Base-by-base conservation (phyloP, 2,888 invertebrate genomes). In the Tiliacea aurago region DNA sequence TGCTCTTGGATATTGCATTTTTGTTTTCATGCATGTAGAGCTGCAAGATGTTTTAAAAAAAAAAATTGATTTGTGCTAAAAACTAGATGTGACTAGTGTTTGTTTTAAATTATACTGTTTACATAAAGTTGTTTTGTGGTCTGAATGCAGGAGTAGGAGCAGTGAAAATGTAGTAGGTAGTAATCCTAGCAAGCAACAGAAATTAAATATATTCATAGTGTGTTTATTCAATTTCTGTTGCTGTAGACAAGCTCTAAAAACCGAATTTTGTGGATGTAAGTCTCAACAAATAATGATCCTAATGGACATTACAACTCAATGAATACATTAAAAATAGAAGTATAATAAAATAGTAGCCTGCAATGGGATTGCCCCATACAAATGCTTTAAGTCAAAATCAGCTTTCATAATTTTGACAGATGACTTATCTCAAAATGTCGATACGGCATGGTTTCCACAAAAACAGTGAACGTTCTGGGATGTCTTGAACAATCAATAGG, bases 1-100 rank as follows among this genome's bases (percentile, higher is more conserved):
- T 91, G 91, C 91, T 90, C 84, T 85, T 76, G 76, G 58, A 68
- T 43, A 70, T 71, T 43, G 68, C 70, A 76, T 85, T 83, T 78
- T 79, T 62, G 64, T 68, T 73, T 76, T 73, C 58, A 23, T 67
- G 65, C 62, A 61, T 53, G 33, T 70, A 53, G n/a, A 64, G 56
- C 55, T n/a, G 62, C 62, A 45, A 53, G 18, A 56, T 61, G 15
- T 62, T 68, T 78, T 67, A 2, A 13, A 55, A 51, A 53, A 20
- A n/a, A 45, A 41, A 28, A 49, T 80, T 65, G 13, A 4, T 80
- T 69, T 79, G 45, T 37, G 53, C 58, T 70, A 51, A 62, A 72
- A 51, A 9, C 15, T 69, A 62, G 68, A 73, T 71, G 58, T 81
- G 55, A 58, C 37, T 55, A 55, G 47, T 6, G 47, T 45, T 73